Conservation (phyloP, 1,140 invertebrate species). For the Hetaerina americana region DNA sequence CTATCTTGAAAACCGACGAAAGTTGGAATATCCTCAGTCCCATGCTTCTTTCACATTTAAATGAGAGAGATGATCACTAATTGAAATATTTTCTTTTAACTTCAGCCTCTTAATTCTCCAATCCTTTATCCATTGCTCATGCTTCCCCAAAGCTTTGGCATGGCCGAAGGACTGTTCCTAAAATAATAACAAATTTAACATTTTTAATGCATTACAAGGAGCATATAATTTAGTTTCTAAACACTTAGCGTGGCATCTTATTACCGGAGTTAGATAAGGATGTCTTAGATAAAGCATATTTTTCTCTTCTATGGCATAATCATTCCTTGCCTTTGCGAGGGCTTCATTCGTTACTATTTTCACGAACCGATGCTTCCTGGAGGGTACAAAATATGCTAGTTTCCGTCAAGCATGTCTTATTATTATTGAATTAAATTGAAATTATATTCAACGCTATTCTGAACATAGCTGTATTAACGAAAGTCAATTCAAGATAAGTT, state of each 20-base stretch:
- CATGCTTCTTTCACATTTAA: neutral
- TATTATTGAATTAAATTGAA: no score
- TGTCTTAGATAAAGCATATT: slow-evolving; percentile 15
- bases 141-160: slow-evolving; percentile 1
- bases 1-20: no score
- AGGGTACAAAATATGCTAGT: no score
- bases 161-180: slow-evolving; percentile 2
- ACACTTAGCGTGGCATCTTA: no score
- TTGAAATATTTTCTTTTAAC: neutral
- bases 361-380: slow-evolving; percentile 12
- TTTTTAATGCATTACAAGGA: neutral
- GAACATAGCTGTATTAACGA: neutral
- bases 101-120: neutral
- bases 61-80: neutral
- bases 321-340: slow-evolving; percentile 1
- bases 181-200: neutral
- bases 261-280: slow-evolving; percentile 10
- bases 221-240: no score
- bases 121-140: neutral
- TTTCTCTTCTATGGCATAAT: slow-evolving; percentile 8
- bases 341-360: slow-evolving; percentile 8
- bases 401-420: no score
- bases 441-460: neutral
- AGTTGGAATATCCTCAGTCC: neutral
- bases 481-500: neutral